Base-by-base conservation (phyloP, 2,797 vertebrate genomes). In the Prunella strophiata region DNA sequence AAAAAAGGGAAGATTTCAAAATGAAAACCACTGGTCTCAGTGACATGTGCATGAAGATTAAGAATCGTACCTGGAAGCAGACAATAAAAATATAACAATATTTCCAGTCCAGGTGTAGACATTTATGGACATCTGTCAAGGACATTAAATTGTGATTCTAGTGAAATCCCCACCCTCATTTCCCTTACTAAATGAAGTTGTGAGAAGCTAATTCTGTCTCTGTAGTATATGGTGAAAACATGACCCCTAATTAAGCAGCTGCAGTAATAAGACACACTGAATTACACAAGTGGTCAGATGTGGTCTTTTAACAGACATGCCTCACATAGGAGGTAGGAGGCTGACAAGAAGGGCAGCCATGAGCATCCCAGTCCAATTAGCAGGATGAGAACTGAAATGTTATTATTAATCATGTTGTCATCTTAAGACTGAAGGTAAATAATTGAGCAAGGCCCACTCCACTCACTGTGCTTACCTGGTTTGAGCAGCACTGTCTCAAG, bases 341-440 rank as follows among this genome's bases (percentile, higher is more conserved):
- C n/a, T 83, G 61, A 82, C 76, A 87, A 90, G 50, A 87, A 88
- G 78, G 67, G 88, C 86, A 95, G 25, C 22, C 19, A 8, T 51
- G 26, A 93, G 32, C 42, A 74, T 34, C 51, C 58, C 57, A 47
- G 66, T 77, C 73, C 75, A 91, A 86, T 96, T 95, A 94, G 71
- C 54, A 89, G 68, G 63, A 86, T 75, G 26, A 88, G 67, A 89
- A 93, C 51, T 72, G 70, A 94, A 94, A 91, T 80, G 25, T 82
- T 91, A 77, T 87, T 92, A 96, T 93, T 88, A 85, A 73, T 71
- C 40, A 32, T 58, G 57, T 30, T 92, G 73, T 75, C 43, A 54
- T 51, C 30, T 85, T 84, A 79, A 66, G 29, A 71, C 13, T 57
- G 40, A 84, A 66, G n/a, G 47, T 34, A 86, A 89, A 87, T 57